Percentiles rank a stretch among this genome's conserved stretches.
Conservation (phyloP, 2,797 vertebrate species). For the Tapirus indicus region DNA sequence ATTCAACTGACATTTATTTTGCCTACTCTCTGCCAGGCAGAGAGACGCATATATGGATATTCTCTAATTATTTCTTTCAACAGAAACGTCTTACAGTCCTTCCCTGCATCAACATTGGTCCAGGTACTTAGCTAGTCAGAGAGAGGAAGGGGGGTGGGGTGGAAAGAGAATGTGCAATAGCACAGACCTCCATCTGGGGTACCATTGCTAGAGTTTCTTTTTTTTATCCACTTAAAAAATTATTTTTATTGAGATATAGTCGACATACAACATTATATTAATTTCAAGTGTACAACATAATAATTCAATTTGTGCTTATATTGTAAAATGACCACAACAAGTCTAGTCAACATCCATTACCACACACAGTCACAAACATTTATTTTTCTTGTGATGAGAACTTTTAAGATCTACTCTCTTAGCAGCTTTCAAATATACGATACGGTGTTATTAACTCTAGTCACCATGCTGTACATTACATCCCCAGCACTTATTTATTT, state of each 20-base stretch:
- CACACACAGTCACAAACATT: background rate
- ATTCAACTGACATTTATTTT: background rate
- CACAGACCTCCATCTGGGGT: background rate
- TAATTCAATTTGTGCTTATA: background rate
- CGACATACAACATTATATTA: no score
- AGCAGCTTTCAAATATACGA: background rate
- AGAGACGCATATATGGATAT: background rate
- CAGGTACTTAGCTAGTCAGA: background rate
- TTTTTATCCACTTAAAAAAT: background rate
- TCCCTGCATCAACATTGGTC: background rate
- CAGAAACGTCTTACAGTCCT: background rate
- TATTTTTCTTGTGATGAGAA: background rate
- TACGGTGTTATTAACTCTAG: background rate
- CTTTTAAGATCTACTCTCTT: background rate
- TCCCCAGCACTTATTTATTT: background rate
- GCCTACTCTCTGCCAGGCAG: background rate
- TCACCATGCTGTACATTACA: background rate
- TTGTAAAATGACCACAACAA: background rate
- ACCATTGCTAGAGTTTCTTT: background rate
- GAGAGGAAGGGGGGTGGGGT: background rate
- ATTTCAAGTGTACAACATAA: background rate
- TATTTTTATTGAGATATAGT: background rate
- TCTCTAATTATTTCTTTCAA: background rate
- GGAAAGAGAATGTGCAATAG: background rate
- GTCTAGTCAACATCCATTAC: background rate